Evolutionary conservation across 2,888 invertebrate species (phyloP).

Genomic region (Caenorhabditis plicata): DNA sequence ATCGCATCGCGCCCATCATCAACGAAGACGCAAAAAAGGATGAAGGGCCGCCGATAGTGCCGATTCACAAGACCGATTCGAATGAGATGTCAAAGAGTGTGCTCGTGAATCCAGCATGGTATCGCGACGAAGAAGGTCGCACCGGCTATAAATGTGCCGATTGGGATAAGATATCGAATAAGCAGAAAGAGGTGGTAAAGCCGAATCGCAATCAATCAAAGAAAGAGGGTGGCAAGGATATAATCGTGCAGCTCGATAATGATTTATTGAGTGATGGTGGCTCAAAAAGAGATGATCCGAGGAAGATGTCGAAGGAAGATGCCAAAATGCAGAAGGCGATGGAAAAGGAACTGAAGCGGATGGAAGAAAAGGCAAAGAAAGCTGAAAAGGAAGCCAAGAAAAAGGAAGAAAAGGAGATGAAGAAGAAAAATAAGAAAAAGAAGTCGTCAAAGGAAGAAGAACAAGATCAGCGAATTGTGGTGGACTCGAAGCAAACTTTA

Average conservation of each 20-base stretch:
- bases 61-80: conserved; percentile 43
- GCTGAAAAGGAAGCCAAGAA: conserved; percentile 32
- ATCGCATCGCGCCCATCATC: conserved; percentile 48
- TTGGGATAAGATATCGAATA: conserved; percentile 43
- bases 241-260: too few species aligned
- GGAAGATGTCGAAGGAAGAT: too few species aligned
- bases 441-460: conserved; percentile 13
- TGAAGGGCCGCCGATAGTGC: conserved; percentile 6
- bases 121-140: conserved; percentile 57
- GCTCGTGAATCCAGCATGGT: conserved; percentile 59
- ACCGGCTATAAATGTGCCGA: conserved; percentile 54
- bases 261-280: conserved; percentile 26
- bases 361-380: conserved; percentile 38
- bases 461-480: conserved; percentile 24
- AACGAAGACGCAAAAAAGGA: conserved; percentile 5
- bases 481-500: conserved; percentile 20
- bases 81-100: conserved; percentile 56
- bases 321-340: conserved; percentile 10
- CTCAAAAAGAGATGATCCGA: too few species aligned
- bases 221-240: conserved; percentile 22
- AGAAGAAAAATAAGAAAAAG: conserved; percentile 36
- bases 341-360: conserved; percentile 16
- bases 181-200: conserved; percentile 49
- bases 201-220: conserved; percentile 15
- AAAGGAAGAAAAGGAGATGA: conserved; percentile 34